Evolutionary conservation across 2,113 vertebrate species (phyloP).

Genomic region (Arvicanthis niloticus): DNA sequence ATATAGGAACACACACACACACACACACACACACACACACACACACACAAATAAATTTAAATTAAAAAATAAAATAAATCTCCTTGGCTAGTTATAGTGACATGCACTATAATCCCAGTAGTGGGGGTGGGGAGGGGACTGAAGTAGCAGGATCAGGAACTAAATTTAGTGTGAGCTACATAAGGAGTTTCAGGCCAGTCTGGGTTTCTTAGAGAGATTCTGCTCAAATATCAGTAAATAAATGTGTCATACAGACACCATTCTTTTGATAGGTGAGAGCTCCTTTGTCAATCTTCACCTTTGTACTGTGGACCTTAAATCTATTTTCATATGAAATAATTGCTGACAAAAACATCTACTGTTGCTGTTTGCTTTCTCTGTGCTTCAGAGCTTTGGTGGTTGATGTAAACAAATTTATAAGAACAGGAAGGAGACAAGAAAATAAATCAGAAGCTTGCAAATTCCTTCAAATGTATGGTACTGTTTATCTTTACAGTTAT

Average conservation of each 20-base stretch:
- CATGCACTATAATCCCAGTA: neutral
- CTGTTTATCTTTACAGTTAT: neutral
- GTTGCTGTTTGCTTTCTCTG: neutral
- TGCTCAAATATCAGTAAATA: neutral
- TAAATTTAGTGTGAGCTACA: neutral
- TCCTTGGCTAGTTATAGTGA: neutral
- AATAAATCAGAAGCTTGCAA: neutral
- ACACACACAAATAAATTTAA: neutral
- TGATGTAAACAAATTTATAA: neutral
- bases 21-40: no score
- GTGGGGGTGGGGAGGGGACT: neutral
- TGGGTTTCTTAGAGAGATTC: neutral
- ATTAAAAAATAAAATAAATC: neutral
- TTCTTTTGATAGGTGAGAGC: neutral
- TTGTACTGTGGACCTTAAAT: conserved; percentile 32
- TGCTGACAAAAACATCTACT: neutral
- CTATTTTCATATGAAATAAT: neutral
- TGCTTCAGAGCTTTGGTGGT: neutral
- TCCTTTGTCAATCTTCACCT: neutral
- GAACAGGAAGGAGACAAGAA: neutral
- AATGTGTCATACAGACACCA: neutral
- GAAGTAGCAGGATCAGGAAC: neutral
- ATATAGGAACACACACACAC: neutral
- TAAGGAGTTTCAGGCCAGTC: neutral
- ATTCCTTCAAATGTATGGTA: neutral